Percentiles rank a stretch among this genome's conserved stretches.
These are phyloP conservation scores for Dendrophyllia cribrosa DNA, from an alignment of 64 coral and sea anemone species.

Conservation along the genomic window DNA sequence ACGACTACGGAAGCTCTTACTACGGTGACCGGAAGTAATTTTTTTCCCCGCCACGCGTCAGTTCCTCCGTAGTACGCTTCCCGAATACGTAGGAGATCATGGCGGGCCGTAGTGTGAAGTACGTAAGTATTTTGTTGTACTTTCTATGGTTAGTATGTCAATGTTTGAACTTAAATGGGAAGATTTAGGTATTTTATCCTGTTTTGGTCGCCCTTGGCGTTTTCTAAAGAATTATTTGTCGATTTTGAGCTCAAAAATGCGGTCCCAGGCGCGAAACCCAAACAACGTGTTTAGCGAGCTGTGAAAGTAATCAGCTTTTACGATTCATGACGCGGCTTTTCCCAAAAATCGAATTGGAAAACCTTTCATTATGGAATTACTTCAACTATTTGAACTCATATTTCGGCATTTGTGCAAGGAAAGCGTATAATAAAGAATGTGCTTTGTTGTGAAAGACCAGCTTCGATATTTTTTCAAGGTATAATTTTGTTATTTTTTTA, in stretches of 20 bases:
- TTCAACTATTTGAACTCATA: too few relatives aligned
- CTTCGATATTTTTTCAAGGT: too few relatives aligned
- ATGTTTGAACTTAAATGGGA: not conserved
- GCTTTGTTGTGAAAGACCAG: too few relatives aligned
- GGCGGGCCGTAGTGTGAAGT: not conserved
- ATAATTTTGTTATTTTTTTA: too few relatives aligned
- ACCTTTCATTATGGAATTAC: too few relatives aligned
- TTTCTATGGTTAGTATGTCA: not conserved
- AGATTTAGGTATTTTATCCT: not conserved
- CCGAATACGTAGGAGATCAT: not conserved
- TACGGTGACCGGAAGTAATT: not conserved
- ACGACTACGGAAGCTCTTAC: too few relatives aligned
- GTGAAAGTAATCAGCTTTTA: too few relatives aligned
- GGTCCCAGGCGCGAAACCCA: not conserved
- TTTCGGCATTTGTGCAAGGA: too few relatives aligned
- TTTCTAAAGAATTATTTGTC: not conserved
- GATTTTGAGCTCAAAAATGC: not conserved
- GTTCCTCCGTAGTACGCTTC: not conserved
- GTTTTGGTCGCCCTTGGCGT: not conserved
- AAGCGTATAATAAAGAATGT: too few relatives aligned
- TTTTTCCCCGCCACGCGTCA: not conserved
- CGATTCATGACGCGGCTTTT: too few relatives aligned
- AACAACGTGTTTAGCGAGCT: not conserved
- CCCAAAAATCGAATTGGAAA: too few relatives aligned
- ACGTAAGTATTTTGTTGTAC: too few relatives aligned